Evolutionary conservation across 1,140 invertebrate genomes (phyloP), one percentile per base, ranked within the genome.

Genomic region (Magallana angulata): DNA sequence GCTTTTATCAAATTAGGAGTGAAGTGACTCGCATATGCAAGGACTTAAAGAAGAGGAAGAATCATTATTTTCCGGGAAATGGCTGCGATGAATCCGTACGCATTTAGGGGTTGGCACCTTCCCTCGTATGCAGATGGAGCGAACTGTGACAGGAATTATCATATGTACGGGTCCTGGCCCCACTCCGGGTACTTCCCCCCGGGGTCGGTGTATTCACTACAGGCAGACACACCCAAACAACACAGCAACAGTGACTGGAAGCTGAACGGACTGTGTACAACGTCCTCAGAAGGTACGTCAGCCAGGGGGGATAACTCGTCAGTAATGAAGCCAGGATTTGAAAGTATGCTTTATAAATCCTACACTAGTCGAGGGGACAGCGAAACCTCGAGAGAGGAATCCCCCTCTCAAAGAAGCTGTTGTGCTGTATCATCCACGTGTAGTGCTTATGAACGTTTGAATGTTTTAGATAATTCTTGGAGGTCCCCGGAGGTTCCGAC

Each of bases 71-170:
- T 57, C 82, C 12, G n/a, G 57, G 81, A 58, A 58, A 91, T 91
- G 91, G 89, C 91, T 48, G 90, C 90, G 56, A 94, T 94, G 93
- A 94, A 94, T 88, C 93, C 93, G 14, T 94, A 94, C 87, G 90
- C 92, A 58, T 93, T 94, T 87, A 91, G 93, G 60, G 91, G 93
- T 57, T 94, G 93, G 93, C 92, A 93, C 82, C 86, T 94, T 62
- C 93, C 93, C 11, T 90, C 92, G 11, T 94, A 94, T 84, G 90
- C 92, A 56, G 92, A 94, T 82, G 88, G 90, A 58, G 85, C 92
- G 30, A 93, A 91, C 85, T 93, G 92, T 87, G 93, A 94, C 68
- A 82, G 93, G 62, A 93, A 92, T 88, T 94, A 93, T 86, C 92
- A 93, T 56, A 92, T 94, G 91, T 94, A 94, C 85, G 89, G 92